Conservation (phyloP, 2,113 vertebrate species). For the Poeciliopsis retropinna region DNA sequence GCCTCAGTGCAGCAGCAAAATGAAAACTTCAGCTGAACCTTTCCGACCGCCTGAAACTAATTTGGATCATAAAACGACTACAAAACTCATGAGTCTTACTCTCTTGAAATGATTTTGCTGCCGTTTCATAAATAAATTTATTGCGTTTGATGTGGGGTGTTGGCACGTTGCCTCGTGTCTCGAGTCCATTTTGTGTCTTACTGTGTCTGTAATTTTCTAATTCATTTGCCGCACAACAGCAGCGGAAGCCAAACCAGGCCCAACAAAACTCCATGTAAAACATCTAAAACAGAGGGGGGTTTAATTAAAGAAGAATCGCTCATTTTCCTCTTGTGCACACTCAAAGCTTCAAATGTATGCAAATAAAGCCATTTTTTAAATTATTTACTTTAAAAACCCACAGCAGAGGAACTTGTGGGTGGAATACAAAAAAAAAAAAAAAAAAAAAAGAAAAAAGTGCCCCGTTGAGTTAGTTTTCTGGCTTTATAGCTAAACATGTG, state of each 20-base stretch:
- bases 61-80: conserved; percentile 15
- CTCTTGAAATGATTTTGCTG: conserved; percentile 16
- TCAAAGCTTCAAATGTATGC: conserved; percentile 38
- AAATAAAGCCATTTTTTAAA: conserved; percentile 43
- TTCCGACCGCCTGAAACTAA: conserved; percentile 3
- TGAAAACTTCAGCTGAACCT: neutral
- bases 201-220: conserved; percentile 44
- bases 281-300: neutral
- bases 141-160: conserved; percentile 37
- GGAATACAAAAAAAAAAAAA: conserved; percentile 30
- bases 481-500: conserved; percentile 26
- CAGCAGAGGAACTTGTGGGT: conserved; percentile 19
- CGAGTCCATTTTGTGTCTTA: conserved; percentile 46
- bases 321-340: conserved; percentile 46
- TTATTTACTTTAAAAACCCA: conserved; percentile 39
- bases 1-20: conserved; percentile 2
- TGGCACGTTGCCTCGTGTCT: conserved; percentile 25
- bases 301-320: conserved; percentile 48
- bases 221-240: conserved; percentile 43
- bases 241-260: conserved; percentile 21
- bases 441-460: conserved; percentile 29
- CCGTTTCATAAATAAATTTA: conserved; percentile 47
- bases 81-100: conserved; percentile 1
- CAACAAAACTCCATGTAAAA: conserved; percentile 23
- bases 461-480: conserved; percentile 25